Evolutionary conservation across 2,113 vertebrate species (phyloP).

Genomic region (Sphaerodactylus townsendi): DNA sequence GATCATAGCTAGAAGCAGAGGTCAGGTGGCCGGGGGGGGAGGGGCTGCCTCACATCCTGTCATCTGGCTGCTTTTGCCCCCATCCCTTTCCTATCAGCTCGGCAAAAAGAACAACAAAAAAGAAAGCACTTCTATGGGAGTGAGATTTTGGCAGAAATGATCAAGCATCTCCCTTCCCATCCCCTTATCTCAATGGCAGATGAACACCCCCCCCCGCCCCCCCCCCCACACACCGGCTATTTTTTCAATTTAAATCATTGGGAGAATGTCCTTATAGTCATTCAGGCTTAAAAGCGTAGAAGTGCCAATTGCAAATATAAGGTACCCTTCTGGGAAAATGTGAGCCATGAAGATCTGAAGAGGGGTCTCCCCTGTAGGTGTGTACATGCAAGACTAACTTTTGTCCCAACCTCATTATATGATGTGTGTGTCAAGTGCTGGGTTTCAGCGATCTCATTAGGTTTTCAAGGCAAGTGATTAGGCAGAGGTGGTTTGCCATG

Average conservation of each 20-base stretch:
- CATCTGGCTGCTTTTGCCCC: neutral
- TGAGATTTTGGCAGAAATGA: neutral
- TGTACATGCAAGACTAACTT: neutral
- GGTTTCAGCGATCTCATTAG: no score
- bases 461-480: no score
- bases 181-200: neutral
- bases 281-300: neutral
- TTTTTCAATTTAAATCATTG: neutral
- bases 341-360: neutral
- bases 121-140: neutral
- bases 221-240: no score
- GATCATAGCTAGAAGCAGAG: neutral
- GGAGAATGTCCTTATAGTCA: neutral
- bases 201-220: no score
- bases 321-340: neutral
- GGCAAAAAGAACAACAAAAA: neutral
- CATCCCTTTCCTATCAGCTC: neutral
- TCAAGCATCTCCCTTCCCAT: no score
- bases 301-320: neutral
- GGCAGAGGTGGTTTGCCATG: no score
- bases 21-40: neutral
- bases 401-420: neutral
- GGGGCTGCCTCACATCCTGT: neutral
- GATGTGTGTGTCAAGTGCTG: no score
- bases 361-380: neutral